A percentile compares a stretch with the other conserved stretches of the same genome.
Conservation (phyloP, 2,888 invertebrate genomes). For the Apamea sordens region DNA sequence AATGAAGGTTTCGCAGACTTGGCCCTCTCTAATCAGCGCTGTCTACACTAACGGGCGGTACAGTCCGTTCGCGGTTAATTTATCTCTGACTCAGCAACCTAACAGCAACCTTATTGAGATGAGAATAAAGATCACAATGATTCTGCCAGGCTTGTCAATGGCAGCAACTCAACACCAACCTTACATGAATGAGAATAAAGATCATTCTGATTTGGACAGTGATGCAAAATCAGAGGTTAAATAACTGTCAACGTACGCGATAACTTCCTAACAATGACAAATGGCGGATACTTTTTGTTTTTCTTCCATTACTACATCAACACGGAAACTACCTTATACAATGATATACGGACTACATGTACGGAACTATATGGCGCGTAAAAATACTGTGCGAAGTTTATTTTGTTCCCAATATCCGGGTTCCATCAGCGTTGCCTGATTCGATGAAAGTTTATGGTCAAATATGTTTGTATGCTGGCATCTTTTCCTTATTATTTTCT, state of each 20-base stretch:
- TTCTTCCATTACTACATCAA: slow-evolving; percentile 35
- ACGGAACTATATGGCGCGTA: slow-evolving; percentile 26
- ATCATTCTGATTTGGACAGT: not conserved
- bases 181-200: not conserved
- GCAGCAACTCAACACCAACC: too few species aligned
- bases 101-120: too few species aligned
- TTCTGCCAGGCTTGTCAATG: too few species aligned
- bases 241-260: not conserved
- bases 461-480: slow-evolving; percentile 26
- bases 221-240: not conserved
- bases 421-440: slow-evolving; percentile 45
- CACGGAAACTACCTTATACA: slow-evolving; percentile 15
- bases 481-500: slow-evolving; percentile 53
- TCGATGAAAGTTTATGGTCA: slow-evolving; percentile 55
- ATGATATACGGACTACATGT: slow-evolving; percentile 27
- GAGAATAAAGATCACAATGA: too few species aligned
- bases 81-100: too few species aligned
- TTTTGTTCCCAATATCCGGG: slow-evolving; percentile 52
- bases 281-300: slow-evolving; percentile 40
- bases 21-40: slow-evolving; percentile 41
- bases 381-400: slow-evolving; percentile 44
- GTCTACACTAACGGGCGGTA: slow-evolving; percentile 18
- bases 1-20: slow-evolving; percentile 17
- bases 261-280: slow-evolving; percentile 52
- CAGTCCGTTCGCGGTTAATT: too few species aligned